Percentiles rank a stretch among this genome's conserved stretches.
These are phyloP conservation scores for cattle (Bos taurus) DNA, from an alignment of 2,113 vertebrate genomes.

Conservation along the genomic window ARS-UCD2.0 NC_037337.1:5331001-5331500, in stretches of 20 bases:
- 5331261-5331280: neutral
- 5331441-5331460: neutral
- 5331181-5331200: neutral
- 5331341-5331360: neutral
- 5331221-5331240: neutral
- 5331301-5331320: neutral
- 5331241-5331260: neutral
- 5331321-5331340: neutral
- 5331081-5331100: neutral
- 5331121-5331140: neutral
- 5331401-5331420: accelerated
- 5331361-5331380: neutral
- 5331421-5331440: neutral
- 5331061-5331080: neutral
- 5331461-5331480: neutral
- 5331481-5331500: neutral
- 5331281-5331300: neutral
- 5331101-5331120: neutral
- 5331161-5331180: no score
- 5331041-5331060: neutral
- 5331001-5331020: neutral
- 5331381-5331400: neutral
- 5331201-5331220: neutral
- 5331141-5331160: neutral
- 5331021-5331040: neutral